Evolutionary conservation across 2,797 vertebrate species (phyloP), one percentile per base, ranked within the genome.

Genomic region (Acipenser ruthenus): DNA sequence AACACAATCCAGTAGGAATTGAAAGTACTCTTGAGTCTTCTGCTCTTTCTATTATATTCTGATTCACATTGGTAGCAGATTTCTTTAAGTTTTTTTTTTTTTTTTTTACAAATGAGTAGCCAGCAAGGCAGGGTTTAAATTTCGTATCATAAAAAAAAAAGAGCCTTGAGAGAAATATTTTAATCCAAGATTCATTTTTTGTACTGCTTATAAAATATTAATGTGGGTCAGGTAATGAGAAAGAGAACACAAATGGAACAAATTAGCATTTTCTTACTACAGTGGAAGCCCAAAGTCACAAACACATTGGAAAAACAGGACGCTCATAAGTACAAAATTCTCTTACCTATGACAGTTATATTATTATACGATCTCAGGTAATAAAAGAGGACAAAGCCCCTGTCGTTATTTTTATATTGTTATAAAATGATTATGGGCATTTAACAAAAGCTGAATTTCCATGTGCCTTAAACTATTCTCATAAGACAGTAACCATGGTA

Each of bases 231-330:
- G 3, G 37, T 81, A 75, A 72, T 52, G 65, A 74, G 75, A 69
- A 68, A 51, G 80, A 82, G 82, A 82, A 77, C 81, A 77, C 13
- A 79, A 84, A 78, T 77, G 70, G 67, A 81, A 80, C 68, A 76
- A 80, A 86, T 88, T 82, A 80, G 77, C 80, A 83, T 82, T 80
- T 73, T 79, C 85, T 87, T 88, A 80, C 80, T 82, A 77, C 68
- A 69, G 64, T 86, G 55, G 9, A 13, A 10, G 11, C 10, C 3
- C 6, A 58, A 12, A n/a, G 13, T 11, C 55, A 58, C 1, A 7
- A n/a, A 58, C 13, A 9, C 12, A 58, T 37, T 37, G 23, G 23
- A 37, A 37, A 37, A 37, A 37, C 23, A 37, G 15, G 15, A 18
- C 18, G 15, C 15, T 18, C 15, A 18, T 18, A 18, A 18, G 23